These are phyloP conservation scores for Hiodon alosoides DNA, from an alignment of 2,113 vertebrate species.

Conservation along the genomic window DNA sequence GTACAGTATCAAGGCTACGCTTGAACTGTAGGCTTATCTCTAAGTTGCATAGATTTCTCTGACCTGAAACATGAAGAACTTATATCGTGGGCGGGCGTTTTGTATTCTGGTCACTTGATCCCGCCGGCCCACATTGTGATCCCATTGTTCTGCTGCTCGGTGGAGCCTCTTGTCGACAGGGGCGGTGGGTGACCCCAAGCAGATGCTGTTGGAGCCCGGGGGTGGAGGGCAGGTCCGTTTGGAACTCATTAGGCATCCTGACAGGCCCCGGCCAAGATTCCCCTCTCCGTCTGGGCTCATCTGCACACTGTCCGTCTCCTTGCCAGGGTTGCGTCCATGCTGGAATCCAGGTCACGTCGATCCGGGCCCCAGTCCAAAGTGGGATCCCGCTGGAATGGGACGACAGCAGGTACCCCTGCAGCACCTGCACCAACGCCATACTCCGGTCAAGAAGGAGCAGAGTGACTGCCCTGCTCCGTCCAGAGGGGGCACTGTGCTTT, in stretches of 20 bases:
- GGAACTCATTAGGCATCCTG: conserved; percentile 58
- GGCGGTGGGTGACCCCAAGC: neutral
- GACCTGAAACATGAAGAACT: no score
- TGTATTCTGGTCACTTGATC: neutral
- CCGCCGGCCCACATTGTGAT: neutral
- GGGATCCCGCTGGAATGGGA: conserved; percentile 36
- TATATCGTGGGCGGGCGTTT: no score
- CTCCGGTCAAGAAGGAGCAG: neutral
- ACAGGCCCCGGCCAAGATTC: conserved; percentile 40
- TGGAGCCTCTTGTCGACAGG: neutral
- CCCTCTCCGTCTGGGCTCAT: conserved; percentile 54
- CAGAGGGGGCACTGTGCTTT: no score
- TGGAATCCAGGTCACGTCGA: conserved; percentile 66
- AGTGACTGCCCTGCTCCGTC: neutral
- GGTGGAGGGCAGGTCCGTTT: conserved; percentile 46
- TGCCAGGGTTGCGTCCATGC: conserved; percentile 56
- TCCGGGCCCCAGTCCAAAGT: conserved; percentile 61
- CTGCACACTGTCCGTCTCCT: conserved; percentile 52
- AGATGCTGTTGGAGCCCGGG: neutral
- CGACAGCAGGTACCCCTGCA: conserved; percentile 18
- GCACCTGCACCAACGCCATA: neutral
- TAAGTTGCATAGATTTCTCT: no score
- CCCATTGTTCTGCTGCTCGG: neutral
- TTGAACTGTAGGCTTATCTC: no score
- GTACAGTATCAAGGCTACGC: no score